Base-by-base conservation (phyloP, 2,797 vertebrate genomes). In the Diplodus sargus region DNA sequence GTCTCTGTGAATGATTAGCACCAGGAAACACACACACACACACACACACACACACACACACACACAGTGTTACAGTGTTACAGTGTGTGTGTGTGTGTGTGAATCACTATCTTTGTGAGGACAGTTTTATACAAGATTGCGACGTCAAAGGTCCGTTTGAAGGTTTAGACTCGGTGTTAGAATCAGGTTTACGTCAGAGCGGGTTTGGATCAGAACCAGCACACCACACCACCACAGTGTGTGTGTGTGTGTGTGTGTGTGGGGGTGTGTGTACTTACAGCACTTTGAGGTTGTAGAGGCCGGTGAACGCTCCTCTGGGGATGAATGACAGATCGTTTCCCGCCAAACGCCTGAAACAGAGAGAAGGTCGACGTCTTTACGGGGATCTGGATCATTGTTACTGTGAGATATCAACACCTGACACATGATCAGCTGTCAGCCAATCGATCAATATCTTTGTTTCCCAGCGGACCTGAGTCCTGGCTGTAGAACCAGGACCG, bases 201-300 rank as follows among this genome's bases (percentile, higher is more conserved):
- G 34, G 34, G 34, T 34, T 34, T 34, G 34, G 34, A 34, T 34
- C 34, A 34, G 30, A 34, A 6, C 5, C 30, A 34, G 30, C 30
- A 7, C 28, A 28, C 28, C 28, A 28, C 28, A 28, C 4, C 4
- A 28, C 28, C 28, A 28, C 42, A 11, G 45, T 57, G 54, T 57
- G 54, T 57, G 53, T 56, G 42, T 49, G 10, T 43, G 42, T 49
- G 45, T 65, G 28, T 65, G 4, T 66, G 60, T 47, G 48, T 25
- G 30, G 47, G 20, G 49, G 43, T 30, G 17, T 57, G 49, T 52
- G 34, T 0, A 86, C 91, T 90, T 57, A 92, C 92, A 93, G 83
- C 18, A 93, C 88, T 90, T 89, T 91, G 53, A 92, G 92, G 78
- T 90, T 90, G 83, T 85, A 87, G 65, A 93, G 90, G 63, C 90